phyloP scores from a whole-genome alignment of 2,888 invertebrate species.

The Eugnorisma glareosa region DNA sequence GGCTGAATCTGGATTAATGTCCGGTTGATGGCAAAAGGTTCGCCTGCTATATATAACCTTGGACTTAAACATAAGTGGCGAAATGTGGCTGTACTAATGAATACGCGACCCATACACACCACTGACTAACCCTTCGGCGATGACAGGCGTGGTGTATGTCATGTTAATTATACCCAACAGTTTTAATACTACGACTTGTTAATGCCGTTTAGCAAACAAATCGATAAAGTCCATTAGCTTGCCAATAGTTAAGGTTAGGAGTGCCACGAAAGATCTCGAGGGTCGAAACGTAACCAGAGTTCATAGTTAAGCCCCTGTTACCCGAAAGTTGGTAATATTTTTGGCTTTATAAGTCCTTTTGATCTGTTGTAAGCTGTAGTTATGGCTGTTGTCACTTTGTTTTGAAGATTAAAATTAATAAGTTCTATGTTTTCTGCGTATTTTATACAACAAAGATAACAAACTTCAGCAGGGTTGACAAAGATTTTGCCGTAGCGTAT shows the following conservation, averaged over 20 bases:
- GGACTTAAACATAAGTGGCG: no score
- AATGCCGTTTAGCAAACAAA: conserved; percentile 44
- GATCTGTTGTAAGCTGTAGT: neutral
- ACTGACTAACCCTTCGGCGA: no score
- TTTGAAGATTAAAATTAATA: neutral
- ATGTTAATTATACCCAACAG: neutral
- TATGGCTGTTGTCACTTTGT: neutral
- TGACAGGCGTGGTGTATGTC: no score
- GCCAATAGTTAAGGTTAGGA: conserved; percentile 26
- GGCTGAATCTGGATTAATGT: no score
- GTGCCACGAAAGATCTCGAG: conserved; percentile 29
- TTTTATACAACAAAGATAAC: neutral
- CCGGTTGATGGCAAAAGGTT: no score
- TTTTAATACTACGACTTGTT: conserved; percentile 18
- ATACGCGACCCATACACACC: no score
- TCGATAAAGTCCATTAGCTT: conserved; percentile 54
- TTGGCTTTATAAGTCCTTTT: conserved; percentile 18
- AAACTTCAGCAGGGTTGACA: neutral
- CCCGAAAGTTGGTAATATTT: conserved; percentile 38
- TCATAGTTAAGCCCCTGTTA: conserved; percentile 1
- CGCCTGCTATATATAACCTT: no score
- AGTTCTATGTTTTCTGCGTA: neutral
- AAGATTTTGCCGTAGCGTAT: no score
- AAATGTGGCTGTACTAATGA: no score
- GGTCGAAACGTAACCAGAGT: conserved; percentile 38